Conservation (phyloP, 2,113 vertebrate genomes). For the Riparia riparia region DNA sequence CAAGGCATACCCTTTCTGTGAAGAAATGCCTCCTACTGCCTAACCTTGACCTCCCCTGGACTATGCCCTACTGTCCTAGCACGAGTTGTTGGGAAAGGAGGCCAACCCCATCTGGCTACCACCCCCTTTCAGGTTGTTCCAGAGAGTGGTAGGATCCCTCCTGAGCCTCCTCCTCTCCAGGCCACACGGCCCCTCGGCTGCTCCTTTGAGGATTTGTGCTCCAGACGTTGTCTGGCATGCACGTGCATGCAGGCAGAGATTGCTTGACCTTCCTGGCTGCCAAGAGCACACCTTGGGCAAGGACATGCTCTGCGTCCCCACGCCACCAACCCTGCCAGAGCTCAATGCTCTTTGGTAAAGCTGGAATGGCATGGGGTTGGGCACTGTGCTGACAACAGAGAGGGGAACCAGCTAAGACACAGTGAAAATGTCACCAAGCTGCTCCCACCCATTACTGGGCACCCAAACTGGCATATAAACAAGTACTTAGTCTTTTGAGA, state of each 20-base stretch:
- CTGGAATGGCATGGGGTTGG: background rate
- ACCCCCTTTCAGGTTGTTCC: background rate
- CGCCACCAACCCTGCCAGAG: background rate
- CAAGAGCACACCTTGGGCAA: background rate
- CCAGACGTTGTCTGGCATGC: background rate
- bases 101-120: background rate
- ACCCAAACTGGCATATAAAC: background rate
- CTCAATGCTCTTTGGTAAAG: background rate
- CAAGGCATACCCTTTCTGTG: background rate
- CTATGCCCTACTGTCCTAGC: too few species aligned
- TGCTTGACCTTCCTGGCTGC: background rate
- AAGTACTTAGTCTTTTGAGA: background rate
- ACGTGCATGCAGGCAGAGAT: rapidly evolving
- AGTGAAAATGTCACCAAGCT: background rate
- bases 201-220: background rate
- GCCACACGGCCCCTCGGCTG: background rate
- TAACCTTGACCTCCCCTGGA: background rate
- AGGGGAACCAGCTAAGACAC: background rate
- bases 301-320: rapidly evolving
- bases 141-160: background rate
- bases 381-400: background rate
- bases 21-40: background rate
- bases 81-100: background rate
- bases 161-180: background rate
- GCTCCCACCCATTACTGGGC: background rate